These are phyloP conservation scores for honey bee (Apis mellifera) DNA, from an alignment of 1,140 invertebrate genomes.

Conservation along the genomic window Amel_HAv3.1 CM009943.2:9506001-9506500, in stretches of 20 bases:
- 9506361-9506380: constrained; percentile 8
- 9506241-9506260: background rate
- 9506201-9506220: constrained; percentile 51
- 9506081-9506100: constrained; percentile 10
- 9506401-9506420: constrained; percentile 53
- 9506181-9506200: constrained; percentile 53
- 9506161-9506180: constrained; percentile 22
- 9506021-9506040: too few relatives aligned
- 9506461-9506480: constrained; percentile 44
- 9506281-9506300: constrained; percentile 47
- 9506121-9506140: constrained; percentile 47
- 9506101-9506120: constrained; percentile 37
- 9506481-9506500: constrained; percentile 66
- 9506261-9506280: background rate
- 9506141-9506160: constrained; percentile 26
- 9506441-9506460: constrained; percentile 34
- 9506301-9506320: constrained; percentile 22
- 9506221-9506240: constrained; percentile 38
- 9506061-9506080: background rate
- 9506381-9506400: constrained; percentile 26
- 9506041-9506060: background rate
- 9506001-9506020: background rate
- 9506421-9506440: constrained; percentile 50
- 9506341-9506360: constrained; percentile 7
- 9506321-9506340: constrained; percentile 42